Percentiles rank a stretch among this genome's conserved stretches.
phyloP scores from a whole-genome alignment of 2,888 invertebrate genomes.

The Drosophila seclusa region DNA sequence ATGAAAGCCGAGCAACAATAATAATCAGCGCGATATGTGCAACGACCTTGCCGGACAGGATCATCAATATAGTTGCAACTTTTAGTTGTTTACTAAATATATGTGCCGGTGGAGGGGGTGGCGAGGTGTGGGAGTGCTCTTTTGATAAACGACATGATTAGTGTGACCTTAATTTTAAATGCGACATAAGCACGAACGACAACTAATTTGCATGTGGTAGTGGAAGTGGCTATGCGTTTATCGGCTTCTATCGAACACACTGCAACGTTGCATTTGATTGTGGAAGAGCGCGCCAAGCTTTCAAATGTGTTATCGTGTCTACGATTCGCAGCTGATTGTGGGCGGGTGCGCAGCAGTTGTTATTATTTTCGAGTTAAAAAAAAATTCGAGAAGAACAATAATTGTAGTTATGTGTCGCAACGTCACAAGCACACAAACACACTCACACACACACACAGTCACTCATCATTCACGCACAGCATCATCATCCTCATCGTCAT shows the following conservation, averaged over 20 bases:
- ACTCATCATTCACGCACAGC: slow-evolving; percentile 30
- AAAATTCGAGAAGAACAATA: slow-evolving; percentile 15
- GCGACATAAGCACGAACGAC: slow-evolving; percentile 52
- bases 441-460: slow-evolving; percentile 1
- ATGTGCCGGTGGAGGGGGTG: background rate
- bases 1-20: background rate
- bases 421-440: slow-evolving; percentile 13
- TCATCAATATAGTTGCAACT: slow-evolving; percentile 25
- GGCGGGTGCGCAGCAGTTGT: slow-evolving; percentile 17
- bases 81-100: slow-evolving; percentile 3
- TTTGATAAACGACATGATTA: slow-evolving; percentile 49
- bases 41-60: slow-evolving; percentile 55
- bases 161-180: slow-evolving; percentile 62
- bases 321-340: slow-evolving; percentile 42
- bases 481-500: slow-evolving; percentile 32
- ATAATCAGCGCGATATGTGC: slow-evolving; percentile 15
- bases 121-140: slow-evolving; percentile 7
- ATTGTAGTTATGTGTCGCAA: slow-evolving; percentile 16
- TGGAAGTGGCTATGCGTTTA: slow-evolving; percentile 23
- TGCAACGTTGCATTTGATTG: slow-evolving; percentile 39
- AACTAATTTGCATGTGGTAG: slow-evolving; percentile 58
- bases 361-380: slow-evolving; percentile 20
- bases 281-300: slow-evolving; percentile 35
- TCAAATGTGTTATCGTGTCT: slow-evolving; percentile 35
- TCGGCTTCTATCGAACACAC: slow-evolving; percentile 45